Conservation (phyloP, 2,888 invertebrate genomes). For the Pandemis cinnamomeana region DNA sequence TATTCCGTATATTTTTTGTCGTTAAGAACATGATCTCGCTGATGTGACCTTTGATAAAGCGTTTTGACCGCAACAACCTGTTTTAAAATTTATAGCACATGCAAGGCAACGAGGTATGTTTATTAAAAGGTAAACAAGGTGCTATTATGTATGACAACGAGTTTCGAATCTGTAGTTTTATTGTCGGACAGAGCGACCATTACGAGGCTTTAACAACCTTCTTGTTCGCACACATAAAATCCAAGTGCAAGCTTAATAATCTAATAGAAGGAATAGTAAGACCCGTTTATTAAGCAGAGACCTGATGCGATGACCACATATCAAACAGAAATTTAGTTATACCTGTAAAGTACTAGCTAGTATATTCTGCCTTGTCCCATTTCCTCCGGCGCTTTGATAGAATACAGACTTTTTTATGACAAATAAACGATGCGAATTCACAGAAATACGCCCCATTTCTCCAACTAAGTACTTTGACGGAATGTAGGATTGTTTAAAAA, state of each 20-base stretch:
- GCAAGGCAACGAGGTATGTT: conserved; percentile 17
- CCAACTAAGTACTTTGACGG: no score
- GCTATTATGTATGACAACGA: conserved; percentile 25
- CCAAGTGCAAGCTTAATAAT: neutral
- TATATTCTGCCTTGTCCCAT: no score
- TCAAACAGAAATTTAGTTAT: no score
- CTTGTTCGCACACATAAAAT: neutral
- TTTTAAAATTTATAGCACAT: conserved; percentile 21
- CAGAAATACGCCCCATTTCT: no score
- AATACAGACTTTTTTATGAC: no score
- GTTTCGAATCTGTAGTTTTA: conserved; percentile 16
- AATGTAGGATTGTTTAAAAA: no score
- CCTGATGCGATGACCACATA: neutral
- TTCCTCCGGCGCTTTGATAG: no score
- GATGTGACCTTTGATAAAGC: conserved; percentile 29
- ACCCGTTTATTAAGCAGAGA: neutral
- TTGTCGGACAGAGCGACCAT: neutral
- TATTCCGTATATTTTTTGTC: conserved; percentile 17
- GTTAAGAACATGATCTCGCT: conserved; percentile 9
- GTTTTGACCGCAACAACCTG: conserved; percentile 24
- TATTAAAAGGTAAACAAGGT: conserved; percentile 35
- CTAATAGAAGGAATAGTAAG: no score
- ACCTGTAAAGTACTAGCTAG: no score
- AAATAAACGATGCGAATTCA: no score
- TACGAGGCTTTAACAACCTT: neutral